Evolutionary conservation across 1,140 invertebrate species (phyloP), one percentile per base, ranked within the genome.

Genomic region (Carposina sasakii): DNA sequence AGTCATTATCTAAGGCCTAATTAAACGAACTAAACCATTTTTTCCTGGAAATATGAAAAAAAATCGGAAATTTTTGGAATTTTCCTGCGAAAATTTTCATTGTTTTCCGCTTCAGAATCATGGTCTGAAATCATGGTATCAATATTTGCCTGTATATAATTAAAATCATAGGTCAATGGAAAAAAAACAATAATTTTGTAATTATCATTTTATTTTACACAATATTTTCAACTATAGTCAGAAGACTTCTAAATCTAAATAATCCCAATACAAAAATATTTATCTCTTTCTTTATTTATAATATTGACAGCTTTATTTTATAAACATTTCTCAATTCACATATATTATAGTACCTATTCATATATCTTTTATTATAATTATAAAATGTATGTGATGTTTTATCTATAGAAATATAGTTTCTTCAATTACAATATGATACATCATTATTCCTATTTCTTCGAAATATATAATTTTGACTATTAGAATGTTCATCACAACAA

Each of bases 211-310:
- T 47, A 63, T 73, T 78, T 75, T 79, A 79, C 71, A 82, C 66
- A 79, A 72, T 76, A 68, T 63, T 71, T 71, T 75, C 72, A 74
- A 81, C 66, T 77, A 66, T 67, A 54, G 64, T 77, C 76, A 69
- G 59, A 76, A 57, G 60, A 64, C 59, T 61, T 64, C 67, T 76
- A 71, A 67, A 74, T 60, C 59, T 71, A 71, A 74, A 79, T 79
- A 79, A 72, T 76, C 75, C 79, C 77, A 67, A 81, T 83, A 83
- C 66, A 83, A 83, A 83, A 83, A 83, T 83, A 83, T 78, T 75
- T 79, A 6, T 28, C 24, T 28, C 71, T 68, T 68, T 81, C 53
- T 71, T 76, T 77, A 78, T 54, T 59, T 51, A 67, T 57, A 60
- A 72, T 77, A 77, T 81, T 76, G 77, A 81, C 74, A 77, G 58